Conservation (phyloP, 2,113 vertebrate species). For the Oostethus manadensis region DNA sequence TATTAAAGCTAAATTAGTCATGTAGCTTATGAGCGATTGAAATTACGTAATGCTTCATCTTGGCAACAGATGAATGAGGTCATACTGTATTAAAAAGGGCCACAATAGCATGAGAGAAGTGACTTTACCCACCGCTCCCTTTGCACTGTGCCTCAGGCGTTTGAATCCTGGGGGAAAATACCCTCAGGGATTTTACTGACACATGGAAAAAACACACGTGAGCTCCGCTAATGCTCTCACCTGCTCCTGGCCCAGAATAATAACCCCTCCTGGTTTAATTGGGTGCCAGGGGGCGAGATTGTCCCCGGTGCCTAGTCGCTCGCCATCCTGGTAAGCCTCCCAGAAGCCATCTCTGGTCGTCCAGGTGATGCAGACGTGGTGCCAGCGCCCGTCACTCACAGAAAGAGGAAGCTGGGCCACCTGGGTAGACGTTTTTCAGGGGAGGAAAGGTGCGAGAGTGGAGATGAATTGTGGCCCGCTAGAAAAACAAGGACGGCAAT, state of each 20-base stretch:
- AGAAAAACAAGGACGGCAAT: conserved; percentile 54
- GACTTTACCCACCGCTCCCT: conserved; percentile 15
- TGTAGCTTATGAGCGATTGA: conserved; percentile 10
- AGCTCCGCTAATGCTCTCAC: conserved; percentile 66
- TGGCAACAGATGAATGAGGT: conserved; percentile 37
- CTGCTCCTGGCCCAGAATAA: conserved; percentile 97
- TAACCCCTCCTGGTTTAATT: conserved; percentile 94
- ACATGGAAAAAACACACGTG: conserved; percentile 11
- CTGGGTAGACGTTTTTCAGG: conserved; percentile 54
- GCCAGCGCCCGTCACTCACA: conserved; percentile 94
- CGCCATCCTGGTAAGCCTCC: conserved; percentile 97
- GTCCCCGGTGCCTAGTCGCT: conserved; percentile 90
- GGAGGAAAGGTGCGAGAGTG: conserved; percentile 6
- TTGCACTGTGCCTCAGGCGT: conserved; percentile 29
- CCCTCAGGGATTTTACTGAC: conserved; percentile 21
- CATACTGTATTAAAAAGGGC: conserved; percentile 16
- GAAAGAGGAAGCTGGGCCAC: conserved; percentile 92
- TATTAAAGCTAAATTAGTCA: conserved; percentile 16
- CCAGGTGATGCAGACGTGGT: conserved; percentile 97
- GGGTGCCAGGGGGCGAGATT: conserved; percentile 98
- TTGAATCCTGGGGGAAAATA: conserved; percentile 28
- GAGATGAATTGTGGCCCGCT: conserved; percentile 26
- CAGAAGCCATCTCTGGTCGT: conserved; percentile 95
- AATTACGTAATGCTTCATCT: conserved; percentile 16
- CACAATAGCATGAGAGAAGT: conserved; percentile 59